These are phyloP conservation scores for Drosophila pseudoobscura DNA, from an alignment of 1,140 invertebrate genomes.

Conservation along the genomic window DNA sequence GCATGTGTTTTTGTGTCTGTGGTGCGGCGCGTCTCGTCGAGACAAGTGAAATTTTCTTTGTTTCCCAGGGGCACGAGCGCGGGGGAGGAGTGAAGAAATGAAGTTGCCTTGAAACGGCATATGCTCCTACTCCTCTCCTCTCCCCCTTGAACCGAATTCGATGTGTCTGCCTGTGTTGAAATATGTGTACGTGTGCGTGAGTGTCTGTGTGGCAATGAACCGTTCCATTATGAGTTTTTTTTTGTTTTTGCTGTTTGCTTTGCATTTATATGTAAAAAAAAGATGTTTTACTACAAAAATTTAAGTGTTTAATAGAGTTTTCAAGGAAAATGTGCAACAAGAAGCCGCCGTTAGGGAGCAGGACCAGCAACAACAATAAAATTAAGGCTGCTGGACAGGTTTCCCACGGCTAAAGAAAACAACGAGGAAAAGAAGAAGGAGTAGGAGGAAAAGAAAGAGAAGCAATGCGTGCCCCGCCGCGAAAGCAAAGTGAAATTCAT, in stretches of 20 bases:
- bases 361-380: conserved; percentile 49
- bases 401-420: conserved; percentile 48
- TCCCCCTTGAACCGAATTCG: conserved; percentile 11
- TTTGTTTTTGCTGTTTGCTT: conserved; percentile 58
- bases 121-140: conserved; percentile 22
- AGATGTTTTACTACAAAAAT: conserved; percentile 18
- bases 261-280: conserved; percentile 35
- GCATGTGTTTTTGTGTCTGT: conserved; percentile 22
- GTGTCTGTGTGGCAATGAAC: conserved; percentile 70
- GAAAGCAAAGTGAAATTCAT: conserved; percentile 81
- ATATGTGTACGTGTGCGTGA: conserved; percentile 16
- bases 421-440: conserved; percentile 20
- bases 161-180: conserved; percentile 38
- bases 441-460: conserved; percentile 47
- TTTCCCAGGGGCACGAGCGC: conserved; percentile 33
- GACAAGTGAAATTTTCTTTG: conserved; percentile 79
- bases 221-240: conserved; percentile 51
- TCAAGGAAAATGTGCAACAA: conserved; percentile 40
- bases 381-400: conserved; percentile 58
- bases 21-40: conserved; percentile 20
- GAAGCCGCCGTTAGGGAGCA: conserved; percentile 27
- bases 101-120: conserved; percentile 72
- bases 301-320: conserved; percentile 17
- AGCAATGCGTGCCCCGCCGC: conserved; percentile 55
- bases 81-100: conserved; percentile 69